Conservation (phyloP, 2,797 vertebrate species). For the Sebastolobus altivelis region DNA sequence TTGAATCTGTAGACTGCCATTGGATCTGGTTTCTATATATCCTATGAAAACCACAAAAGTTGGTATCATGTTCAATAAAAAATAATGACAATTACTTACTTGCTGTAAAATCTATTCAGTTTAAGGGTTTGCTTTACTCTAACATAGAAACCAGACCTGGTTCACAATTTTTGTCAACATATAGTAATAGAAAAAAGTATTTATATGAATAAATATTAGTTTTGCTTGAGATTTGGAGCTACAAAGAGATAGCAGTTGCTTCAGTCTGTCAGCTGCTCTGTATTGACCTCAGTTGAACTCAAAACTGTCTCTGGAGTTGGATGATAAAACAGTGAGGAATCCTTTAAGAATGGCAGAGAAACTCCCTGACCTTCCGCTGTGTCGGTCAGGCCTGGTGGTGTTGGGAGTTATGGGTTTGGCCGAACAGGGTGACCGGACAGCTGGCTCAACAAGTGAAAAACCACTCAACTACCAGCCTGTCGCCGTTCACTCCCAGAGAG, state of each 20-base stretch:
- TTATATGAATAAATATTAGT: conserved; percentile 14
- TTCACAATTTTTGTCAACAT: not conserved
- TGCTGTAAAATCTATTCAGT: not conserved
- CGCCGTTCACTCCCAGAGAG: conserved; percentile 55
- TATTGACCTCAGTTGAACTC: conserved; percentile 60
- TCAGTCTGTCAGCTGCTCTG: conserved; percentile 3
- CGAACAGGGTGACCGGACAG: conserved; percentile 57
- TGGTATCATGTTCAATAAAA: not conserved
- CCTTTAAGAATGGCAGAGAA: conserved; percentile 56
- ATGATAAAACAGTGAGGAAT: conserved; percentile 50
- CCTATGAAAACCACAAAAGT: conserved; percentile 1
- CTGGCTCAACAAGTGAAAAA: conserved; percentile 66
- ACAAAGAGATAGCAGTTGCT: conserved; percentile 31
- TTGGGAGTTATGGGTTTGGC: conserved; percentile 70
- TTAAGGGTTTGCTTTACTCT: not conserved
- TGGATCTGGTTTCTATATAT: conserved; percentile 12
- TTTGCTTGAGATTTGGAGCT: conserved; percentile 11
- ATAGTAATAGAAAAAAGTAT: not conserved
- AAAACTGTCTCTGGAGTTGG: conserved; percentile 28
- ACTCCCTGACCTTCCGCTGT: conserved; percentile 74
- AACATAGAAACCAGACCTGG: not conserved
- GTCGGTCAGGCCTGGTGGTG: conserved; percentile 66
- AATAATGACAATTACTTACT: not conserved
- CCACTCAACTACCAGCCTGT: conserved; percentile 63
- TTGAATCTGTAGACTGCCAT: not conserved